A percentile compares a stretch with the other conserved stretches of the same genome.
phyloP scores from a whole-genome alignment of 2,888 invertebrate species.

The Eristalis tenax region DNA sequence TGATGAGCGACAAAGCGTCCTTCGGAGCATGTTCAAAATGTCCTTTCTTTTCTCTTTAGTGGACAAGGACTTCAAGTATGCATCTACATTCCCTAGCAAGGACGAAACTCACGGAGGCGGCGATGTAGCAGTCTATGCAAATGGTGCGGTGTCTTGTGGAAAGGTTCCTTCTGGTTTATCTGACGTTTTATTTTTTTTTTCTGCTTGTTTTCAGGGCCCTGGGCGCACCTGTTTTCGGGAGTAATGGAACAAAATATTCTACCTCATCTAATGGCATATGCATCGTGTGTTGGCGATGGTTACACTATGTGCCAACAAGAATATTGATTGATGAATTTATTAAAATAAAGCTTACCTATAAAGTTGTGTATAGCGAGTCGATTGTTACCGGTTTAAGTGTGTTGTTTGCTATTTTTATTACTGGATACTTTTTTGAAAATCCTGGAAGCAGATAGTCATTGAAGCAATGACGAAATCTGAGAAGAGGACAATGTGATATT shows the following conservation, averaged over 20 bases:
- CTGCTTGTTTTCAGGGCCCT: conserved; percentile 80
- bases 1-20: neutral
- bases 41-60: conserved; percentile 71
- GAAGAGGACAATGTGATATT: too few species aligned
- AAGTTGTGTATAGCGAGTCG: neutral
- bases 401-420: neutral
- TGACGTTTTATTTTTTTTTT: neutral
- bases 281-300: conserved; percentile 76
- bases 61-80: conserved; percentile 82
- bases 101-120: conserved; percentile 90
- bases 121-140: conserved; percentile 88
- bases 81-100: conserved; percentile 84
- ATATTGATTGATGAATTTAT: conserved; percentile 4
- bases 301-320: conserved; percentile 55
- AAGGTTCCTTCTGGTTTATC: neutral
- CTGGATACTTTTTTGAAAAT: neutral
- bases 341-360: neutral
- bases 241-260: conserved; percentile 84
- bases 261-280: conserved; percentile 82
- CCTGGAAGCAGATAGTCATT: neutral
- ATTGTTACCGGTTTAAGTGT: neutral
- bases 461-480: too few species aligned
- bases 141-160: conserved; percentile 77
- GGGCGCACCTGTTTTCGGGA: conserved; percentile 84
- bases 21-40: too few species aligned